These are phyloP conservation scores for Macrosoma leucophasiata DNA, from an alignment of 2,888 invertebrate species.

Conservation along the genomic window DNA sequence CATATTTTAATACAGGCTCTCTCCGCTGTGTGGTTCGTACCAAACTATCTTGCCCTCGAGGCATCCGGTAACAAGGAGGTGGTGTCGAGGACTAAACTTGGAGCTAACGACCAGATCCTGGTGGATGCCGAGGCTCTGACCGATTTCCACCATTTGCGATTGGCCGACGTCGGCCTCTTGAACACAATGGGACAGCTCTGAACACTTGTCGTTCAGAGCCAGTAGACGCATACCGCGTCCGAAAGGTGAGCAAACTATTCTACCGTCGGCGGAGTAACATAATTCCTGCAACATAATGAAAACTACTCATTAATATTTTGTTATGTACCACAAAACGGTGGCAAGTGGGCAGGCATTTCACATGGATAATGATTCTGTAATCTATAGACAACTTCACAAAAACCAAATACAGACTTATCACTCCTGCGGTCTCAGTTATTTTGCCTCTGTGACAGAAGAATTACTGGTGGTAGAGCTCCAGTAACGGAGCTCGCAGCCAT, in stretches of 20 bases:
- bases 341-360: no score
- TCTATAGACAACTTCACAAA: no score
- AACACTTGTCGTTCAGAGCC: conserved; percentile 84
- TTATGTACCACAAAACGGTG: no score
- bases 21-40: conserved; percentile 84
- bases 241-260: conserved; percentile 93
- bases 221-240: conserved; percentile 90
- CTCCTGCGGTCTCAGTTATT: no score
- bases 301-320: no score
- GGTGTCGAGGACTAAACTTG: conserved; percentile 91
- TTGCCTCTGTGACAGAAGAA: no score
- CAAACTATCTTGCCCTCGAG: conserved; percentile 91
- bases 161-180: conserved; percentile 31
- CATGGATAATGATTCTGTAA: no score
- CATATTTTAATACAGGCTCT: conserved; percentile 44
- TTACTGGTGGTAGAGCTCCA: no score
- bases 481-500: no score
- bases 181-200: conserved; percentile 83
- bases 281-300: conserved; percentile 80
- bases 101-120: conserved; percentile 90
- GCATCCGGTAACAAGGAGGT: conserved; percentile 92
- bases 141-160: conserved; percentile 72
- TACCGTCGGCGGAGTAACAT: conserved; percentile 92
- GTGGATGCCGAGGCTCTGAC: conserved; percentile 82
- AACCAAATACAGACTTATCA: no score